These are phyloP conservation scores for Conopomorpha cramerella DNA, from an alignment of 1,140 invertebrate species.

Conservation along the genomic window DNA sequence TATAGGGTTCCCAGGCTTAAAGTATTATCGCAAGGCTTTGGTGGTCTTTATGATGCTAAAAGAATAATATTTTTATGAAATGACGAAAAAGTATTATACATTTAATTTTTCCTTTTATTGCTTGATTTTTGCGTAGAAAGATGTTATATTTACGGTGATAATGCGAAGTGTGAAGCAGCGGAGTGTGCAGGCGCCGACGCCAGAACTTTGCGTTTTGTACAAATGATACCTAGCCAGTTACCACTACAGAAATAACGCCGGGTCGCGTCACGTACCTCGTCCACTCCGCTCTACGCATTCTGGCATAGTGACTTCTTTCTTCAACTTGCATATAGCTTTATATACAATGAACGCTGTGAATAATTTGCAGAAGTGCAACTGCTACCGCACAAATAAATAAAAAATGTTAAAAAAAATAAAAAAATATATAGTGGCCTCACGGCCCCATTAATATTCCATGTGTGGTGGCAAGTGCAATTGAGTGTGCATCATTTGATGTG, in stretches of 20 bases:
- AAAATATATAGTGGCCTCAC: conserved; percentile 16
- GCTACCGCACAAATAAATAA: conserved; percentile 52
- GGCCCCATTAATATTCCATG: conserved; percentile 26
- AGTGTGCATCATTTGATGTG: conserved; percentile 48
- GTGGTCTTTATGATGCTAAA: conserved; percentile 26
- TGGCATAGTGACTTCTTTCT: too few relatives aligned
- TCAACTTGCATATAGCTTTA: too few relatives aligned
- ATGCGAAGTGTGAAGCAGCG: conserved; percentile 12
- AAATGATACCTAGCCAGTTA: conserved; percentile 46
- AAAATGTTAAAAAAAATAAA: conserved; percentile 24
- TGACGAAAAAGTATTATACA: conserved; percentile 51
- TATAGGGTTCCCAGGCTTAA: conserved; percentile 23
- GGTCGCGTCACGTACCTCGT: too few relatives aligned
- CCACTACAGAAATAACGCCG: conserved; percentile 18
- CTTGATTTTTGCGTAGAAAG: conserved; percentile 20
- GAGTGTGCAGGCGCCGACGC: too few relatives aligned
- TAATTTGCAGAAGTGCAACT: conserved; percentile 42
- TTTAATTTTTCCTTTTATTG: conserved; percentile 28
- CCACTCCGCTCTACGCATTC: too few relatives aligned
- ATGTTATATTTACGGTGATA: conserved; percentile 8
- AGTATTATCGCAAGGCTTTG: conserved; percentile 20
- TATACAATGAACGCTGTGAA: conserved; percentile 47
- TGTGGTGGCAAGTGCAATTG: conserved; percentile 54
- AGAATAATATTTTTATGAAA: conserved; percentile 49
- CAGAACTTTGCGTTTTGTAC: too few relatives aligned